These are phyloP conservation scores for Micromesistius poutassou DNA, from an alignment of 2,797 vertebrate genomes.

Conservation along the genomic window DNA sequence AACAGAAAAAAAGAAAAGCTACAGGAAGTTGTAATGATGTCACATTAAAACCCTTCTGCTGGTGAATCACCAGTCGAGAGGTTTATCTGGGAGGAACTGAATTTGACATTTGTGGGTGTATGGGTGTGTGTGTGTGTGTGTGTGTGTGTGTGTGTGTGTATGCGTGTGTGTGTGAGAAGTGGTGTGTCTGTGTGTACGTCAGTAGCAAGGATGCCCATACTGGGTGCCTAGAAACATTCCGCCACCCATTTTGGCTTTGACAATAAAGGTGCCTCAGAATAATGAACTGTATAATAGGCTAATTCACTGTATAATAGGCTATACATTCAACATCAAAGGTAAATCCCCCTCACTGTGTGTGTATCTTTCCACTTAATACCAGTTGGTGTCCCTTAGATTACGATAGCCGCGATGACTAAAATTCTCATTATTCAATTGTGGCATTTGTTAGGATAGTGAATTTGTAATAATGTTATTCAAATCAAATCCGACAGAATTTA, in stretches of 20 bases:
- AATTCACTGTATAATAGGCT: background rate
- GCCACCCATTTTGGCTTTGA: background rate
- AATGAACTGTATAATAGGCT: background rate
- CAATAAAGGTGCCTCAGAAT: background rate
- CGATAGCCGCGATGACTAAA: background rate
- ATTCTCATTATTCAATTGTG: background rate
- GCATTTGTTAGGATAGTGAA: background rate
- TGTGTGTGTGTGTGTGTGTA: conserved; percentile 18
- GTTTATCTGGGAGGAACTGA: background rate
- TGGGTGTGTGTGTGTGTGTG: background rate
- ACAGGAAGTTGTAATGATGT: conserved; percentile 72
- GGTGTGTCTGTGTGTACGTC: conserved; percentile 15
- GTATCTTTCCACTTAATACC: background rate
- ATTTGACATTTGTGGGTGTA: too few relatives aligned
- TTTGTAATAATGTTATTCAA: background rate
- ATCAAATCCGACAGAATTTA: background rate
- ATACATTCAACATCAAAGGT: background rate
- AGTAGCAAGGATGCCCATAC: background rate
- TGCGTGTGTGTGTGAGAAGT: conserved; percentile 1
- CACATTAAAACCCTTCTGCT: background rate
- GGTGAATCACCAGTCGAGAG: background rate
- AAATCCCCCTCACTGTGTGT: background rate
- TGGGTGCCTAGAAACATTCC: background rate
- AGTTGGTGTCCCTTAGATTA: background rate
- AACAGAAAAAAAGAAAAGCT: conserved; percentile 47